phyloP scores from a whole-genome alignment of 2,113 vertebrate genomes.

The Plectropomus leopardus region DNA sequence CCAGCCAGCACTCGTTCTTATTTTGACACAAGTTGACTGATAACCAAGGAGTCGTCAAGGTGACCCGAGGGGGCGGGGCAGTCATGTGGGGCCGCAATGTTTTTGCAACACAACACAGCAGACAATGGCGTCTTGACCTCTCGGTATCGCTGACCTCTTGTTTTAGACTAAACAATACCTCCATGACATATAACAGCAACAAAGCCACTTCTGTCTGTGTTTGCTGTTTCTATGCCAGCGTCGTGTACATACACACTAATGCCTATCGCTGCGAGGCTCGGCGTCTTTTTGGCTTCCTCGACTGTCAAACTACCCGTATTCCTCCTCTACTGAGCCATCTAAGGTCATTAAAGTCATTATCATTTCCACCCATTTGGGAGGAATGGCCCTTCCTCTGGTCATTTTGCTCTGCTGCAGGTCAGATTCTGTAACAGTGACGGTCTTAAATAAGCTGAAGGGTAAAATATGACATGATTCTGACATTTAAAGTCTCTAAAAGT shows the following conservation, averaged over 20 bases:
- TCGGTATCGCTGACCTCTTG: not conserved
- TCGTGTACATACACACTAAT: not conserved
- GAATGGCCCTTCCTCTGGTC: constrained; percentile 36
- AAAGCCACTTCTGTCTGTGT: not conserved
- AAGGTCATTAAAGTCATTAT: constrained; percentile 34
- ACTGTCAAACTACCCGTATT: constrained; percentile 22
- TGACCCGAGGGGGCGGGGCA: constrained; percentile 5
- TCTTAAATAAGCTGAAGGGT: not conserved
- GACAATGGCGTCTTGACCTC: constrained; percentile 11
- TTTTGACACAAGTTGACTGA: constrained; percentile 23
- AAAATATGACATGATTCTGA: not conserved
- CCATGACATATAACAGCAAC: constrained; percentile 7
- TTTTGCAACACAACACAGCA: constrained; percentile 27
- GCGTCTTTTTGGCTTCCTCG: constrained; percentile 16
- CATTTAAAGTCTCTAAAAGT: not conserved
- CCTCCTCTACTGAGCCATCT: constrained; percentile 13
- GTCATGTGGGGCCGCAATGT: constrained; percentile 15
- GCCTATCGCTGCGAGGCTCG: not conserved
- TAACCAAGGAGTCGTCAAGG: constrained; percentile 41
- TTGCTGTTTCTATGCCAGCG: constrained; percentile 7
- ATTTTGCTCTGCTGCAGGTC: constrained; percentile 4
- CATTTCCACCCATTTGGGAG: constrained; percentile 60
- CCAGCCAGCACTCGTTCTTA: not conserved
- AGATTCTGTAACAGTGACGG: not conserved
- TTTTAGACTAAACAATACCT: constrained; percentile 55